These are phyloP conservation scores for Sanderia malayensis DNA, from an alignment of 30 jellyfish, hydroid and myxozoan genomes.

Conservation along the genomic window DNA sequence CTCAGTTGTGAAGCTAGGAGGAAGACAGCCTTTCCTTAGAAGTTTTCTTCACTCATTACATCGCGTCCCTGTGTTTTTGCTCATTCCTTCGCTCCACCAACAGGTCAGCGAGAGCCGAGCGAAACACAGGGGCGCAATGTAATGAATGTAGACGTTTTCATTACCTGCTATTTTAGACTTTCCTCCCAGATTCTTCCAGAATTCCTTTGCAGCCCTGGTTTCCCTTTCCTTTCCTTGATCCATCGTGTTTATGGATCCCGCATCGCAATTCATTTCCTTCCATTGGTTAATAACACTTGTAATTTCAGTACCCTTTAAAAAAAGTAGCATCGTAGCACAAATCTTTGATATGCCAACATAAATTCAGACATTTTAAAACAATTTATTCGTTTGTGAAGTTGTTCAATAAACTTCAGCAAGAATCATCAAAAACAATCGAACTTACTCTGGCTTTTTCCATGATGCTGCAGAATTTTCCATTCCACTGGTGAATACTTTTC, in stretches of 20 bases:
- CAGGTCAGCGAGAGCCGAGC: too few relatives aligned
- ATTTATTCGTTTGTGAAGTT: too few relatives aligned
- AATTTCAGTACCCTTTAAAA: constrained; percentile 84
- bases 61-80: too few relatives aligned
- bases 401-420: too few relatives aligned
- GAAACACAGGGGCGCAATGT: too few relatives aligned
- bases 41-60: too few relatives aligned
- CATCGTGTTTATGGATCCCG: constrained; percentile 82
- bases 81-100: too few relatives aligned
- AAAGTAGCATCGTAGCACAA: neutral
- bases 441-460: constrained; percentile 96
- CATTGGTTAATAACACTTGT: constrained; percentile 90
- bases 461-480: constrained; percentile 91
- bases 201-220: constrained; percentile 60
- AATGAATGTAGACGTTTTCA: too few relatives aligned
- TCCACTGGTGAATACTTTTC: constrained; percentile 87
- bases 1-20: too few relatives aligned
- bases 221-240: constrained; percentile 85
- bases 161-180: constrained; percentile 58
- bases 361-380: too few relatives aligned
- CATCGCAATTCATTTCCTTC: constrained; percentile 89
- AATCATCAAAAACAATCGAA: too few relatives aligned
- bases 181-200: constrained; percentile 93
- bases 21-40: too few relatives aligned
- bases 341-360: neutral